phyloP scores from a whole-genome alignment of 2,888 invertebrate species.

The Chelonus formosanus region DNA sequence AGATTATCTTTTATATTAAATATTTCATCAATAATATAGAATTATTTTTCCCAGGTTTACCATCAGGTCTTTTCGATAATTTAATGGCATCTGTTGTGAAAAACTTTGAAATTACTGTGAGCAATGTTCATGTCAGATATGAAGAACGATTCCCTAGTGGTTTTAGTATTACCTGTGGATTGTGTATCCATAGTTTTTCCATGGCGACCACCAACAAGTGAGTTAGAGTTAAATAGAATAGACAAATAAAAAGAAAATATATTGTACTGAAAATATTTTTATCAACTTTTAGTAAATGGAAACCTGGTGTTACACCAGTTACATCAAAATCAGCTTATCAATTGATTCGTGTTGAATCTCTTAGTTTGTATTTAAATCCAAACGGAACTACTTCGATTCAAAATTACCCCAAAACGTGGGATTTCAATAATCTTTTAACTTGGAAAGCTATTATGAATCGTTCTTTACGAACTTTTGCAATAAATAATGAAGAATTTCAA shows the following conservation, averaged over 20 bases:
- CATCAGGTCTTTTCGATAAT: conserved; percentile 76
- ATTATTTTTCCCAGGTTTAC: conserved; percentile 66
- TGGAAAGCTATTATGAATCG: conserved; percentile 82
- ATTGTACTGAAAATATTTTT: too few species aligned
- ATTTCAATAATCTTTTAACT: conserved; percentile 69
- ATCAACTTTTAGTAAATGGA: conserved; percentile 72
- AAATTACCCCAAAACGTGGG: conserved; percentile 50
- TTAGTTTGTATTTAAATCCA: conserved; percentile 82
- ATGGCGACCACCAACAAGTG: conserved; percentile 84
- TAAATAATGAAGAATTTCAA: conserved; percentile 81
- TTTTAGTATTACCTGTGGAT: conserved; percentile 77
- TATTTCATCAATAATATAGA: background rate
- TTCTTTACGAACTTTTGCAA: conserved; percentile 79
- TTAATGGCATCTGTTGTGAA: conserved; percentile 80
- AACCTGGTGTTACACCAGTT: conserved; percentile 72
- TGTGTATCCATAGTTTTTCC: conserved; percentile 80
- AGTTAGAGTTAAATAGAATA: conserved; percentile 35
- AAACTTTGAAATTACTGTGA: conserved; percentile 80
- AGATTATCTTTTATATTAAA: background rate
- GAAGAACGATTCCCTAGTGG: conserved; percentile 78
- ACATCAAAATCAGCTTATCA: conserved; percentile 74
- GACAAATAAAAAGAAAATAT: too few species aligned
- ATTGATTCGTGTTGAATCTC: conserved; percentile 78
- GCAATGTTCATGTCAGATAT: conserved; percentile 82
- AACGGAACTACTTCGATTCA: conserved; percentile 61